Evolutionary conservation across 2,113 vertebrate genomes (phyloP).

Genomic region (Neotragus moschatus): DNA sequence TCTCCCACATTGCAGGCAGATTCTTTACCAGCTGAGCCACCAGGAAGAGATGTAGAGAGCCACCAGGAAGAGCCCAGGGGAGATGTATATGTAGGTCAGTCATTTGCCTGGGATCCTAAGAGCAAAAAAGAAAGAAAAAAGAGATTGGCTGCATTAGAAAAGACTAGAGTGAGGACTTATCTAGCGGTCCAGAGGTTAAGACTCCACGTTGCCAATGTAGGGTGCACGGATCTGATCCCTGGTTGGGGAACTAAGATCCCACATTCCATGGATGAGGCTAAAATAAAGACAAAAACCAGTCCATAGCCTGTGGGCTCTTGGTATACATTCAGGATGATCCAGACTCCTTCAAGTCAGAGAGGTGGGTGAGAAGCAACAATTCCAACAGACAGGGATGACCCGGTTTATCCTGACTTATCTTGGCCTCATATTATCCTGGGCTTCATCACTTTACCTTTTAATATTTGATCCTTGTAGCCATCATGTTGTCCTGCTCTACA

Average conservation of each 20-base stretch:
- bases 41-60: background rate
- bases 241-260: background rate
- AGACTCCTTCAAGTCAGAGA: background rate
- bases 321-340: background rate
- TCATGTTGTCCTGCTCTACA: background rate
- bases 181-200: background rate
- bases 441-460: background rate
- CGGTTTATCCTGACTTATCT: background rate
- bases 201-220: background rate
- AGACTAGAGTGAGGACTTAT: background rate
- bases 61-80: background rate
- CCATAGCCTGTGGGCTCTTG: background rate
- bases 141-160: background rate
- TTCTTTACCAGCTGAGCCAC: background rate
- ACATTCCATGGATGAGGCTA: background rate
- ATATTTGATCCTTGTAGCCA: background rate
- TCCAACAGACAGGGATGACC: background rate
- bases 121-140: background rate
- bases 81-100: background rate
- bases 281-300: background rate
- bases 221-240: background rate
- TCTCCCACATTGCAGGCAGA: background rate
- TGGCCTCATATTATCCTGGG: background rate
- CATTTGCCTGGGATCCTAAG: background rate
- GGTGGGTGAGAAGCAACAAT: background rate